Evolutionary conservation across 2,888 invertebrate species (phyloP), one percentile per base, ranked within the genome.

Genomic region (Nineta flava): DNA sequence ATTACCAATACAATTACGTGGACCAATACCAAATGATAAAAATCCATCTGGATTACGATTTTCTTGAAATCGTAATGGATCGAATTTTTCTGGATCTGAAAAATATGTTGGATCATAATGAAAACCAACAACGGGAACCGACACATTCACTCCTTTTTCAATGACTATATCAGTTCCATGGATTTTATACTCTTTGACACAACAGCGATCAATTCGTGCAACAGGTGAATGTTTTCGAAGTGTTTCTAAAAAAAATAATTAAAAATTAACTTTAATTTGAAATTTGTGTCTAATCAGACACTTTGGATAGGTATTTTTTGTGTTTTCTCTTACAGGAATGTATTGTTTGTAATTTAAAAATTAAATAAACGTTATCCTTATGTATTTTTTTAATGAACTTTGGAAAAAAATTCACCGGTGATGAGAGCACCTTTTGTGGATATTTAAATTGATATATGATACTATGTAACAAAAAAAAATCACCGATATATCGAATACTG

Each of bases 141-240:
- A 54, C 0, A 70, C 55, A 1, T 62, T 57, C 10, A 62, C 64
- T 2, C 67, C 70, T 50, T 65, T 65, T 48, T 66, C 64, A 10
- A 72, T 55, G 9, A 60, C 55, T 2, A 66, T 53, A 6, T 67
- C 62, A 2, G 65, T 65, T 44, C 62, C 62, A 16, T 66, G 64
- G 10, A 68, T 54, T 2, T 55, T 53, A 53, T 66, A 69, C 50
- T 63, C 59, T 31, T 57, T 53, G 54, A 59, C 54, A 58, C 61
- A 52, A 55, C 57, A 50, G 57, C 62, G 54, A 48, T 60, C 61
- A 21, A 66, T 50, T 16, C 64, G 58, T 1, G 62, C 59, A 1
- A 64, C 61, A 6, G 68, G 64, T 1, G 70, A 67, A 52, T 67
- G 68, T 45, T 65, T 59, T 31, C 71, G 57, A 9, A 71, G 58